A percentile compares a stretch with the other conserved stretches of the same genome.
phyloP scores from a whole-genome alignment of 2,113 vertebrate species.

The Peromyscus californicus region DNA sequence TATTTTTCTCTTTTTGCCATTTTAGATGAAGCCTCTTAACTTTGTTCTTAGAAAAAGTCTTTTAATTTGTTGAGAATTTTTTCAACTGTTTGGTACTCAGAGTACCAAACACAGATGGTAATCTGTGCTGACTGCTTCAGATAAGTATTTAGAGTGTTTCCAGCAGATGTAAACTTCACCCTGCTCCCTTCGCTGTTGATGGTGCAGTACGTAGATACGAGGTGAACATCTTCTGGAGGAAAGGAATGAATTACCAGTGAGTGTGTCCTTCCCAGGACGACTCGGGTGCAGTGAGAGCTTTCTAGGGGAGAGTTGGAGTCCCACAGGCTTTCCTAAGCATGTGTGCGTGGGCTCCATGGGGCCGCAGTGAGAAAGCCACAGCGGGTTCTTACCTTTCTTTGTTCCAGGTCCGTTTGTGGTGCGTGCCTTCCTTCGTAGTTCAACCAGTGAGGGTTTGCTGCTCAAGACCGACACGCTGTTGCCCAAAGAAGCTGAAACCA shows the following conservation, averaged over 20 bases:
- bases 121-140: conserved; percentile 52
- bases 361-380: background rate
- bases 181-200: conserved; percentile 55
- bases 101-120: background rate
- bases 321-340: background rate
- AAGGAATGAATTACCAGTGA: conserved; percentile 54
- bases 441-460: conserved; percentile 92
- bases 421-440: conserved; percentile 88
- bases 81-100: conserved; percentile 38
- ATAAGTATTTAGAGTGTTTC: conserved; percentile 68
- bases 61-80: conserved; percentile 65
- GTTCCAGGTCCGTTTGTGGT: conserved; percentile 91
- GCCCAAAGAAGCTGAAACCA: conserved; percentile 79
- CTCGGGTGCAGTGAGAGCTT: background rate
- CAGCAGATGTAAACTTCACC: background rate
- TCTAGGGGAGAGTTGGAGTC: background rate
- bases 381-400: conserved; percentile 44
- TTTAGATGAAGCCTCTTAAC: conserved; percentile 49
- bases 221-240: conserved; percentile 23
- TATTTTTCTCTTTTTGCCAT: background rate
- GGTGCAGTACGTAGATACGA: background rate
- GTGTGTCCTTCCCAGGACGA: background rate
- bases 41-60: conserved; percentile 25
- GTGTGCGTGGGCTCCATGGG: rapidly evolving
- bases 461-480: conserved; percentile 88